Conservation (phyloP, 2,888 invertebrate species). For the Stenoptilia bipunctidactyla region DNA sequence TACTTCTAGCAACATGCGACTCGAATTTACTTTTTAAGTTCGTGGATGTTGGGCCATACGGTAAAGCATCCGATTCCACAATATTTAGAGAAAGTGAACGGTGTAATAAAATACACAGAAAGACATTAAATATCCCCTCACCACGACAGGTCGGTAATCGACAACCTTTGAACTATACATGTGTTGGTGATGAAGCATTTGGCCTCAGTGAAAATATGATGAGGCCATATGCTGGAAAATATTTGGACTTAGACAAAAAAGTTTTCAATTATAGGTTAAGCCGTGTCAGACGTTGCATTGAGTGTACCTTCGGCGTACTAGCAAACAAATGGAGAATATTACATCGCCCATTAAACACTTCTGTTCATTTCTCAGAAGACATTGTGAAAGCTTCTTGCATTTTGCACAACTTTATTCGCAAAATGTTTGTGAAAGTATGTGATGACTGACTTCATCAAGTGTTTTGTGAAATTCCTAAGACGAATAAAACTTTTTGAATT, state of each 20-base stretch:
- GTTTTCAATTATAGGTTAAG: conserved; percentile 7
- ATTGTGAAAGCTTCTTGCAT: conserved; percentile 6
- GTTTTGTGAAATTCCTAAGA: too few relatives aligned
- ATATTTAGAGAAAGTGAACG: conserved; percentile 18
- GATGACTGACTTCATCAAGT: too few relatives aligned
- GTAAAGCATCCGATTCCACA: conserved; percentile 18
- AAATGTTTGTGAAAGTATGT: too few relatives aligned
- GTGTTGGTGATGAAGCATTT: conserved; percentile 8
- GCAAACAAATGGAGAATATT: conserved; percentile 5
- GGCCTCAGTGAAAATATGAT: conserved; percentile 4
- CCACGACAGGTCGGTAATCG: conserved; percentile 16
- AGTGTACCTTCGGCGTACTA: neutral
- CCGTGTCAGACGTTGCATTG: conserved; percentile 2
- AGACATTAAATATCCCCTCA: conserved; percentile 16
- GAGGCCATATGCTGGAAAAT: conserved; percentile 3
- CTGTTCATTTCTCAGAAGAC: conserved; percentile 1
- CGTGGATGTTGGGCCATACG: conserved; percentile 19
- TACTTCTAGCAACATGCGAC: conserved; percentile 19
- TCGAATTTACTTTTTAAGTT: conserved; percentile 20
- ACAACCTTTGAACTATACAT: conserved; percentile 15
- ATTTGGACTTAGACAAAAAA: conserved; percentile 4
- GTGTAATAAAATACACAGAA: conserved; percentile 17
- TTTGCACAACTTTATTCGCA: conserved; percentile 5
- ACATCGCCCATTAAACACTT: conserved; percentile 1
- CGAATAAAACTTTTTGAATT: too few relatives aligned